A percentile compares a stretch with the other conserved stretches of the same genome.
Evolutionary conservation across 2,888 invertebrate species (phyloP).

Genomic region (Idaea dimidiata): DNA sequence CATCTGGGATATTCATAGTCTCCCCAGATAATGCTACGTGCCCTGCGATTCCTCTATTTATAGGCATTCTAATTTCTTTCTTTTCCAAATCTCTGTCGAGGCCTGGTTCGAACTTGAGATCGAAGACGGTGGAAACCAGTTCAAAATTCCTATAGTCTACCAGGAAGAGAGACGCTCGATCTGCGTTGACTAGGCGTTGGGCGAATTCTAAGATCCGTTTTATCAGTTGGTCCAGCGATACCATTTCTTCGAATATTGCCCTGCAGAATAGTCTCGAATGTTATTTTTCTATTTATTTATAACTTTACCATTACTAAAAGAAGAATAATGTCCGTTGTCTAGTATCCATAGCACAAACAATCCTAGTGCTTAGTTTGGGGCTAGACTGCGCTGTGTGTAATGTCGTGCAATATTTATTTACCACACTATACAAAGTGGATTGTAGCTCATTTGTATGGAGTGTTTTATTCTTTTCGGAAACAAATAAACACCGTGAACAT

Average conservation of each 20-base stretch:
- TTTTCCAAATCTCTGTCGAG: conserved; percentile 52
- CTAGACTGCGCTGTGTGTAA: too few relatives aligned
- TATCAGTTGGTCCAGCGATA: conserved; percentile 90
- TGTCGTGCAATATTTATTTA: too few relatives aligned
- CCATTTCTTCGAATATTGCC: conserved; percentile 93
- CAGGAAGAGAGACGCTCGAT: conserved; percentile 90
- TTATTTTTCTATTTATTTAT: conserved; percentile 19
- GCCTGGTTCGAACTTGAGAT: conserved; percentile 71
- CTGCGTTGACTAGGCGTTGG: conserved; percentile 89
- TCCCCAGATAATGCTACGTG: conserved; percentile 90
- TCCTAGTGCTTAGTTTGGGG: too few relatives aligned
- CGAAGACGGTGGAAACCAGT: conserved; percentile 91
- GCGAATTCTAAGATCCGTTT: conserved; percentile 92
- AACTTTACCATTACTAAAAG: too few relatives aligned
- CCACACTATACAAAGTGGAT: too few relatives aligned
- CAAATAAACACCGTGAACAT: too few relatives aligned
- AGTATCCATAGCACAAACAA: too few relatives aligned
- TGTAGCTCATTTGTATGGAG: too few relatives aligned
- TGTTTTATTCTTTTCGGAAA: too few relatives aligned
- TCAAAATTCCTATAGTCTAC: conserved; percentile 87
- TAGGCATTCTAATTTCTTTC: conserved; percentile 84
- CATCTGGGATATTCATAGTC: conserved; percentile 90
- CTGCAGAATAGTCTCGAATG: conserved; percentile 61
- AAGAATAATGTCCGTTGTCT: too few relatives aligned
- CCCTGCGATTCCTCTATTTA: conserved; percentile 90